Evolutionary conservation across 2,888 invertebrate species (phyloP), one percentile per base, ranked within the genome.

Genomic region (Polydrusus pterygomalis): DNA sequence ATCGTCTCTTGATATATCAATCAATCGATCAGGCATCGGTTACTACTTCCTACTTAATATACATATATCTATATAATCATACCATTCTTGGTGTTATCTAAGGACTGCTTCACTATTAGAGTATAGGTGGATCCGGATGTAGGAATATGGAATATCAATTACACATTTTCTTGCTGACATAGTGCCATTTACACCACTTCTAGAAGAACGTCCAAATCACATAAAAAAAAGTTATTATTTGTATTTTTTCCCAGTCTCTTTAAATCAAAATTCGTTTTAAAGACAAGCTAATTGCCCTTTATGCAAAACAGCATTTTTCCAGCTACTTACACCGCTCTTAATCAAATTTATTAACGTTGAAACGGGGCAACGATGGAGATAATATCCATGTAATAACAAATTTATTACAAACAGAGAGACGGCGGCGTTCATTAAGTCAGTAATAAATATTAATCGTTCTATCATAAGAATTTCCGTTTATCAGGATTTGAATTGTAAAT

Each of bases 381-480:
- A 72, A 76, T 76, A 76, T 76, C 68, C 72, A 51, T 65, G 77
- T 78, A 75, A 78, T 78, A 72, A 73, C 72, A 75, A 75, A 78
- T 78, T 78, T 78, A 78, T 78, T 75, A 75, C 73, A 75, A 75
- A 78, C 72, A 69, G 70, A 72, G 68, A 72, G 75, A 64, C 69
- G 62, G 70, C 68, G 58, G 63, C 38, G 75, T 75, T 75, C 75
- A 75, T 78, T 78, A 78, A 78, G 72, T 75, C 73, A 49, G 78
- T 69, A 78, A 78, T 78, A 78, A 78, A 78, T 78, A 78, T 78
- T 78, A 78, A 78, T 75, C 45, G 70, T 60, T 62, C 63, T 62
- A 70, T 62, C 78, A 78, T 75, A 78, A 78, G 77, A 78, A 75
- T 78, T 78, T 78, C 78, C 78, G 77, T 78, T 78, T 78, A 78